Conservation (phyloP, 2,797 vertebrate species). For the Echiichthys vipera region DNA sequence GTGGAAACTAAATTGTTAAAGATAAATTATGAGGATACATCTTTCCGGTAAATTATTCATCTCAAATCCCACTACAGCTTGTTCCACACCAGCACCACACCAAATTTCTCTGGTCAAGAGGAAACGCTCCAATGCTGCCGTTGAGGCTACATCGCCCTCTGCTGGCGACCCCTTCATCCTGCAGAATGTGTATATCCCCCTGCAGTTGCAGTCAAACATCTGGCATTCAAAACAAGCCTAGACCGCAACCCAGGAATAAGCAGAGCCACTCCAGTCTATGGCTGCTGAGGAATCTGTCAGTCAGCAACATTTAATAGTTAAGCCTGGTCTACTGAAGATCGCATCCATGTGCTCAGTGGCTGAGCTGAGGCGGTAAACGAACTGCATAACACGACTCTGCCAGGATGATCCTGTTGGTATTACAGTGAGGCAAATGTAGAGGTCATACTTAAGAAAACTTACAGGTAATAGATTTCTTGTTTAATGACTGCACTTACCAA, state of each 20-base stretch:
- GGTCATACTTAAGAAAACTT: not conserved
- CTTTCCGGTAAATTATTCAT: constrained; percentile 12
- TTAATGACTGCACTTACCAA: constrained; percentile 7
- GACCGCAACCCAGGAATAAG: constrained; percentile 80
- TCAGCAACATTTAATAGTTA: constrained; percentile 78
- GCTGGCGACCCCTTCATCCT: constrained; percentile 52
- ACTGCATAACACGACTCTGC: constrained; percentile 24
- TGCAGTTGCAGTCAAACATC: constrained; percentile 70
- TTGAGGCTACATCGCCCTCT: constrained; percentile 68
- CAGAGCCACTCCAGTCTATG: constrained; percentile 72
- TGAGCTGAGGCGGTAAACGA: constrained; percentile 33
- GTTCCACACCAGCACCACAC: constrained; percentile 36
- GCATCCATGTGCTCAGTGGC: constrained; percentile 60
- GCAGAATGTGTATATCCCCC: constrained; percentile 29
- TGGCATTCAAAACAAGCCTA: constrained; percentile 75
- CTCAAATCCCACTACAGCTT: constrained; percentile 9
- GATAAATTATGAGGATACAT: not conserved
- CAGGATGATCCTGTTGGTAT: constrained; percentile 17
- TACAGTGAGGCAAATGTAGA: constrained; percentile 8
- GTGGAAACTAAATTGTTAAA: not conserved
- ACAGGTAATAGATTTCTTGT: constrained; percentile 17
- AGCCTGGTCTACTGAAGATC: constrained; percentile 56
- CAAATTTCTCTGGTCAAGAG: constrained; percentile 15
- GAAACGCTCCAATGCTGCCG: constrained; percentile 18
- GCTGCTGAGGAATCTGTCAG: constrained; percentile 80